Evolutionary conservation across 2,888 invertebrate species (phyloP).

Genomic region (Eupithecia subumbrata): DNA sequence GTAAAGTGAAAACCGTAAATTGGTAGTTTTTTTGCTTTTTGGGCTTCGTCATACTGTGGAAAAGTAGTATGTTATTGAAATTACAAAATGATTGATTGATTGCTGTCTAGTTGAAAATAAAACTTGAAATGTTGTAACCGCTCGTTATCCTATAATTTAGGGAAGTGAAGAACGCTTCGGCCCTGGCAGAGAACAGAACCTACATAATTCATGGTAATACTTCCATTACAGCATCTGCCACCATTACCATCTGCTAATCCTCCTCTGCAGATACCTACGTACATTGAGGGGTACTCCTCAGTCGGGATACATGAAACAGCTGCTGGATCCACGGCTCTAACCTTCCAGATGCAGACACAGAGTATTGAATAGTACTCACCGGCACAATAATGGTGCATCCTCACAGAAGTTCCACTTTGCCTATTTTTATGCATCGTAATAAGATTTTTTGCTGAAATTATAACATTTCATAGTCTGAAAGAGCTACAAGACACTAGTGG

Average conservation of each 20-base stretch:
- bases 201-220: conserved; percentile 26
- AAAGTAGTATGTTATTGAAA: too few relatives aligned
- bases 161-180: not conserved
- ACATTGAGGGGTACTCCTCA: conserved; percentile 12
- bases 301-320: conserved; percentile 28
- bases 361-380: not conserved
- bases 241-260: conserved; percentile 34
- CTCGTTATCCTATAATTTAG: not conserved
- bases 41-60: too few relatives aligned
- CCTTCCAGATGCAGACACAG: conserved; percentile 7
- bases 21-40: too few relatives aligned
- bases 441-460: too few relatives aligned
- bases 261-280: conserved; percentile 17
- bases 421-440: too few relatives aligned
- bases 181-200: not conserved
- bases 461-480: too few relatives aligned
- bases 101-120: too few relatives aligned
- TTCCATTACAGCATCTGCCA: conserved; percentile 27
- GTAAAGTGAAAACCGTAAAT: too few relatives aligned
- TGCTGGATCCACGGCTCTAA: conserved; percentile 33
- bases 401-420: not conserved
- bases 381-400: not conserved
- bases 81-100: too few relatives aligned
- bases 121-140: not conserved
- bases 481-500: too few relatives aligned